Evolutionary conservation across 2,888 invertebrate genomes (phyloP), one percentile per base, ranked within the genome.

Genomic region (Charanyca ferruginea): DNA sequence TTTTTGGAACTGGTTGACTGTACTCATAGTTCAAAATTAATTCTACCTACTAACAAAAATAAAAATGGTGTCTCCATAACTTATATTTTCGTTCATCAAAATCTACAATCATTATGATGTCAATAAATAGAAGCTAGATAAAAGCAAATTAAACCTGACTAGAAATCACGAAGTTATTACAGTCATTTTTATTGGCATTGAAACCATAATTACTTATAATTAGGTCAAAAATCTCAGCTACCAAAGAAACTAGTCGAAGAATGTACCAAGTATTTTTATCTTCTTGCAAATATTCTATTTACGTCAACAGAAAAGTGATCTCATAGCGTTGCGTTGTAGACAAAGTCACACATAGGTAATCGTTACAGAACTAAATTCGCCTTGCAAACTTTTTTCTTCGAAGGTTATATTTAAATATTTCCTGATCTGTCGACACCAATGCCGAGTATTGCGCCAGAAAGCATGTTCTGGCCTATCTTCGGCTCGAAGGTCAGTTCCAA

Each of bases 361-460:
- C 73, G 72, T 62, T 64, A 72, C 66, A 74, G 69, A 72, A 80
- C 71, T 75, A 75, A 84, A 83, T 81, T 83, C 69, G 83, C 76
- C 70, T 79, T 77, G 88, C 84, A 77, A 83, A 86, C 85, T 86
- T 86, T 87, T 88, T 88, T 85, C 81, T 79, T 79, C 78, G 84
- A 87, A 90, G 89, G 89, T 86, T 82, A 85, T 18, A 67, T 66
- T 77, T 85, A 83, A 85, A 83, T 83, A 73, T 85, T 89, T 90
- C 88, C 90, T 87, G 83, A 82, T 89, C 80, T 89, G 89, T 86
- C 83, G 88, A 89, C 78, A 89, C 72, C 79, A 82, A 83, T 81
- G 82, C 68, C 79, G 66, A 77, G 67, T 88, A 83, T 89, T 89
- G 85, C 90, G 69, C 87, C 86, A 90, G 89, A 89, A 85, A 82